Base-by-base conservation (phyloP, 2,797 vertebrate species). In the Salarias fasciatus region DNA sequence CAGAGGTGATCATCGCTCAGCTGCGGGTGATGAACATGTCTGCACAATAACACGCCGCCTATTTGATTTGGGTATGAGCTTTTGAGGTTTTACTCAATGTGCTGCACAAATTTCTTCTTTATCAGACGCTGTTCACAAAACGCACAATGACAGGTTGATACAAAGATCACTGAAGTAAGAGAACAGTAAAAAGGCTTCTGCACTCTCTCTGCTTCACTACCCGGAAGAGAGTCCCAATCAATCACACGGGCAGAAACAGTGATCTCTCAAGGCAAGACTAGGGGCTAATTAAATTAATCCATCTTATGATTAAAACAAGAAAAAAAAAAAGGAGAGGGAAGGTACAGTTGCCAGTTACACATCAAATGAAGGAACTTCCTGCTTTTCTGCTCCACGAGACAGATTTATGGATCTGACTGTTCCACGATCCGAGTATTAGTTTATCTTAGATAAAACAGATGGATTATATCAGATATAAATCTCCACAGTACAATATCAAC, bases 1-100 rank as follows among this genome's bases (percentile, higher is more conserved):
- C 46, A 68, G 57, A 75, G 54, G 53, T 56, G 54, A 63, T 60
- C 71, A 84, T 83, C 76, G 53, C 36, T 83, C 78, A 70, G 57
- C 53, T 51, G 50, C 45, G 42, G 42, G 51, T 41, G 11, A 37
- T 35, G 11, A 45, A 42, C 54, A 66, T 9, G 45, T 50, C 50
- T 5, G 24, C 46, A 38, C 7, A 31, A n/a, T 31, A 9, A 54
- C 70, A 70, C 42, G 24, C 24, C 56, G 37, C 18, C 18, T 24
- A 3, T 24, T 24, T 24, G 18, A 24, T 72, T 45, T 14, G 1
- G 13, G n/a, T 33, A 6, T 2, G 3, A 33, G 30, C 5, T 53
- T 46, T n/a, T n/a, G n/a, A n/a, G 3, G 55, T 8, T 3, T 47
- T 28, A 43, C 7, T 8, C 2, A 28, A 49, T 11, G 43, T 11